Conservation (phyloP, 2,113 vertebrate genomes). For the Bucco capensis region DNA sequence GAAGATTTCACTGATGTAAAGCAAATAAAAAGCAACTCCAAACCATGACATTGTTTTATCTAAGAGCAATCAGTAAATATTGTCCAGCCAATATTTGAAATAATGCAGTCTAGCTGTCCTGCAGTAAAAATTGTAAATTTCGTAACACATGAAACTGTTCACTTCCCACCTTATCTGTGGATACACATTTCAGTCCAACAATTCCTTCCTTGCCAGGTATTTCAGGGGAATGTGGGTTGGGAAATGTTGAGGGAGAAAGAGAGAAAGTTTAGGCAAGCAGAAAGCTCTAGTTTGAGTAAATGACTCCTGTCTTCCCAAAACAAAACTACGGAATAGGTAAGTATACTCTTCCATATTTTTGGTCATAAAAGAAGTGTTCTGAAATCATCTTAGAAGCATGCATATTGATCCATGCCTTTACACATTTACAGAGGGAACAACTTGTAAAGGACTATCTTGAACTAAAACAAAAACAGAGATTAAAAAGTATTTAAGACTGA, state of each 20-base stretch:
- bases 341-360: not conserved
- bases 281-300: conserved; percentile 30
- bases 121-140: conserved; percentile 39
- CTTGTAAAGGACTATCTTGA: not conserved
- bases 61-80: conserved; percentile 20
- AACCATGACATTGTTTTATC: conserved; percentile 1
- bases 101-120: not conserved
- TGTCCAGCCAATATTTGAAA: conserved; percentile 53
- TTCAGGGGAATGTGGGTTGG: conserved; percentile 44
- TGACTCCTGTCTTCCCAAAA: conserved; percentile 5
- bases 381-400: not conserved
- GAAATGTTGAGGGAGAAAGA: conserved; percentile 1
- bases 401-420: not conserved
- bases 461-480: not conserved
- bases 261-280: conserved; percentile 16
- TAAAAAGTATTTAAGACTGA: not conserved
- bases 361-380: not conserved
- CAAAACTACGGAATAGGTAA: not conserved
- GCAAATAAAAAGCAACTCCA: conserved; percentile 32
- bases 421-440: not conserved
- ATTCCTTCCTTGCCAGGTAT: conserved; percentile 56
- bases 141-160: not conserved
- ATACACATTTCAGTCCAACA: conserved; percentile 8
- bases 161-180: conserved; percentile 56
- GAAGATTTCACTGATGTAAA: not conserved